Evolutionary conservation across 2,797 vertebrate species (phyloP).

Genomic region (Rhodeus uyekii): DNA sequence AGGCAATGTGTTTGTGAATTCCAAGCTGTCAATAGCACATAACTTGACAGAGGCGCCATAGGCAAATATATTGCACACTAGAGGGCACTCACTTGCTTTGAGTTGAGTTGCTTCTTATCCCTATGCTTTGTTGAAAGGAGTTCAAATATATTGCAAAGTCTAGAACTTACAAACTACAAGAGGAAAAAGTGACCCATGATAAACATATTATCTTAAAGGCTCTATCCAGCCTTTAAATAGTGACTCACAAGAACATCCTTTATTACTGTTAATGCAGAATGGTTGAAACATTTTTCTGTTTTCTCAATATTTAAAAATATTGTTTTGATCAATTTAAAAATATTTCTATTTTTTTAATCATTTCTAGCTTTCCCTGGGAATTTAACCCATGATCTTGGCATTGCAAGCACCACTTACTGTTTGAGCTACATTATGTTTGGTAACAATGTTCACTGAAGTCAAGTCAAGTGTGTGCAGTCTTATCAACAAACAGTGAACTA

Average conservation of each 20-base stretch:
- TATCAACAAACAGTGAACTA: neutral
- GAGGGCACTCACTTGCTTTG: conserved; percentile 44
- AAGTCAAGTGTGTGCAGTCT: neutral
- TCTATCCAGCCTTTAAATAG: neutral
- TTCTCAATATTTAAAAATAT: neutral
- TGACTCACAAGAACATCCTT: neutral
- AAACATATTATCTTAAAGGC: neutral
- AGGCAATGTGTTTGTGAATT: conserved; percentile 30
- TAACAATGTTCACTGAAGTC: no score
- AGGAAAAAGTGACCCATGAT: neutral
- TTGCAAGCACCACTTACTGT: no score
- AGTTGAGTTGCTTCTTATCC: neutral
- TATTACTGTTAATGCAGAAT: neutral
- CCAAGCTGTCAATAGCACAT: conserved; percentile 6
- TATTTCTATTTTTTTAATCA: no score
- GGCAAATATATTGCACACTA: conserved; percentile 27
- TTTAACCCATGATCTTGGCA: no score
- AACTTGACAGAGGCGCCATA: neutral
- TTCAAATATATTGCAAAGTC: neutral
- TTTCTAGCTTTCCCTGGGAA: no score
- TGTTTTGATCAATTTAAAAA: no score
- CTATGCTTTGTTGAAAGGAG: neutral
- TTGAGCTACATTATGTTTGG: no score
- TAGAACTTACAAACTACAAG: neutral
- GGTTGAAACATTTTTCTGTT: neutral